Evolutionary conservation across 1,140 invertebrate genomes (phyloP).

Genomic region (Trachelipus rathkii): DNA sequence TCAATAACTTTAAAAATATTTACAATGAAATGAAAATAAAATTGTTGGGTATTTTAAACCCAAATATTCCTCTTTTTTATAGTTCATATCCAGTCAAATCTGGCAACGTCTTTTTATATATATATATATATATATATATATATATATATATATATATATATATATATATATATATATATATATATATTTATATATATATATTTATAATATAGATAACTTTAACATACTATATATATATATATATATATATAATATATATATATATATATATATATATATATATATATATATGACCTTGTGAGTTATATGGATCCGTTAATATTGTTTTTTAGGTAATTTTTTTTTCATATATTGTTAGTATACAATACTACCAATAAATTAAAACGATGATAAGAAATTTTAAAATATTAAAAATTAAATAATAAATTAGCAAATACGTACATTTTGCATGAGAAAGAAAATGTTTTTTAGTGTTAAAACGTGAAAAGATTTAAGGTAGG

Average conservation of each 20-base stretch:
- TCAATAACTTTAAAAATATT: too few species aligned
- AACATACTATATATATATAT: background rate
- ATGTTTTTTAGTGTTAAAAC: too few species aligned
- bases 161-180: constrained; percentile 15
- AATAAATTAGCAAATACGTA: background rate
- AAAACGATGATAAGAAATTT: background rate
- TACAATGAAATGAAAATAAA: too few species aligned
- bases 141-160: background rate
- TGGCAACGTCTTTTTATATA: background rate
- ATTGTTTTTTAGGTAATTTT: background rate
- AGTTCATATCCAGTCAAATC: too few species aligned
- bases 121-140: constrained; percentile 17
- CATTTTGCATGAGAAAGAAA: too few species aligned
- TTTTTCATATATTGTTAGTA: too few species aligned
- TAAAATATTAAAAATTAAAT: background rate
- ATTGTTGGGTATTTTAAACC: too few species aligned
- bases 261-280: background rate
- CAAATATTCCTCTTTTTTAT: too few species aligned
- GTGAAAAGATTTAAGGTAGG: too few species aligned
- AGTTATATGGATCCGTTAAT: background rate
- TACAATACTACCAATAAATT: too few species aligned
- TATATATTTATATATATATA: background rate
- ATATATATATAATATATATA: background rate
- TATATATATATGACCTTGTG: background rate
- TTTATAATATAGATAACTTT: background rate